Percentiles rank a stretch among this genome's conserved stretches.
phyloP scores from a whole-genome alignment of 2,888 invertebrate species.

The Xiphydria camelus region DNA sequence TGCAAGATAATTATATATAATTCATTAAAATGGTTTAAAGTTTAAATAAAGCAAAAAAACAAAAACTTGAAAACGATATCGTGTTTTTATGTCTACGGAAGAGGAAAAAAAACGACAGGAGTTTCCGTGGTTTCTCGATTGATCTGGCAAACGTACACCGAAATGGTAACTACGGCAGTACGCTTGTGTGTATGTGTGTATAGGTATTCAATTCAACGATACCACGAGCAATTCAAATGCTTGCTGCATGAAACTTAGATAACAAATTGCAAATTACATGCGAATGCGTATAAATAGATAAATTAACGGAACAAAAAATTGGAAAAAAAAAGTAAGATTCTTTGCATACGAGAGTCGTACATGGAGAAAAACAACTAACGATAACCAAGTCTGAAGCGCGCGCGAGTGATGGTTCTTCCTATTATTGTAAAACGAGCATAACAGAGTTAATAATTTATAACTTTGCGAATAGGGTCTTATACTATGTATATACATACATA shows the following conservation, averaged over 20 bases:
- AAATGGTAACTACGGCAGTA: no score
- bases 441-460: slow-evolving; percentile 47
- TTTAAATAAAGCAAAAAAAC: slow-evolving; percentile 45
- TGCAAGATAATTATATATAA: slow-evolving; percentile 17
- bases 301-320: no score
- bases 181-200: no score
- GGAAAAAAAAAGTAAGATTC: slow-evolving; percentile 3
- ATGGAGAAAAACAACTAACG: slow-evolving; percentile 19
- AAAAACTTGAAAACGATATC: slow-evolving; percentile 34
- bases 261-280: slow-evolving; percentile 9
- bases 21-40: slow-evolving; percentile 43
- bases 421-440: slow-evolving; percentile 37
- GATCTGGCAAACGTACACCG: no score
- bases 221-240: slow-evolving; percentile 15
- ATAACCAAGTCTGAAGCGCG: slow-evolving; percentile 40
- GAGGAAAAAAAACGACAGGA: slow-evolving; percentile 16
- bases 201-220: no score
- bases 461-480: slow-evolving; percentile 35
- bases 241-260: slow-evolving; percentile 12
- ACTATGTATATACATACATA: no score
- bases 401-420: slow-evolving; percentile 45
- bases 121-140: no score
- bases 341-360: slow-evolving; percentile 14
- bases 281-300: slow-evolving; percentile 8
- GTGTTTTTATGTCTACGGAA: slow-evolving; percentile 38